phyloP scores from a whole-genome alignment of 2,888 invertebrate genomes.

The Sinopyrophorus schimmeli region DNA sequence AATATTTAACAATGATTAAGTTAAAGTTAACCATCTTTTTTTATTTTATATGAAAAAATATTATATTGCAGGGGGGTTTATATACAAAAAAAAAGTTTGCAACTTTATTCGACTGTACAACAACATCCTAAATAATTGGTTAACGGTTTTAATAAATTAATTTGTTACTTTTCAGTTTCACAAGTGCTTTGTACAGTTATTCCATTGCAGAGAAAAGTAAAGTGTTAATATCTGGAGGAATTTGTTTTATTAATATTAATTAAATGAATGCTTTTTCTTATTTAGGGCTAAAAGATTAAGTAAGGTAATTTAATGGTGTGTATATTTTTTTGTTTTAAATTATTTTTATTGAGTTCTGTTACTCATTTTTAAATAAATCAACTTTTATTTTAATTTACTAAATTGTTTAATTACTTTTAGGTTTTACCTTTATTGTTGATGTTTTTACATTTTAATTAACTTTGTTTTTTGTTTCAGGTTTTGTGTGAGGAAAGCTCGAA shows the following conservation, averaged over 20 bases:
- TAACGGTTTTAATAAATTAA: constrained; percentile 11
- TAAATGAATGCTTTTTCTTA: constrained; percentile 10
- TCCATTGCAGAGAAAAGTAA: constrained; percentile 26
- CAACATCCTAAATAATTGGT: background rate
- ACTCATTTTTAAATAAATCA: constrained; percentile 22
- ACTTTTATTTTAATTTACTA: constrained; percentile 6
- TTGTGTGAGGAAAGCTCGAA: too few relatives aligned
- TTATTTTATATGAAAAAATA: constrained; percentile 22
- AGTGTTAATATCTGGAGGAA: constrained; percentile 12
- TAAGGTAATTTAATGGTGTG: constrained; percentile 7
- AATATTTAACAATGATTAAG: constrained; percentile 48
- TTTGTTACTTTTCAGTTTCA: constrained; percentile 12
- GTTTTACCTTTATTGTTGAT: too few relatives aligned
- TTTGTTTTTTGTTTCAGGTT: too few relatives aligned
- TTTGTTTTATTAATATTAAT: constrained; percentile 23
- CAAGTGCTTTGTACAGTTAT: constrained; percentile 30
- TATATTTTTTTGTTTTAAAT: constrained; percentile 16
- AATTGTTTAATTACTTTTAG: background rate
- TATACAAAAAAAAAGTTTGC: constrained; percentile 8
- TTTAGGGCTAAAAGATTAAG: constrained; percentile 14
- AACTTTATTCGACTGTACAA: constrained; percentile 12
- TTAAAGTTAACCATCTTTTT: constrained; percentile 23
- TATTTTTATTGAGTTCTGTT: constrained; percentile 22
- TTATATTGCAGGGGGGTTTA: background rate
- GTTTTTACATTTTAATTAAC: too few relatives aligned